phyloP scores from a whole-genome alignment of 1,140 invertebrate genomes.

The Nymphalis io region DNA sequence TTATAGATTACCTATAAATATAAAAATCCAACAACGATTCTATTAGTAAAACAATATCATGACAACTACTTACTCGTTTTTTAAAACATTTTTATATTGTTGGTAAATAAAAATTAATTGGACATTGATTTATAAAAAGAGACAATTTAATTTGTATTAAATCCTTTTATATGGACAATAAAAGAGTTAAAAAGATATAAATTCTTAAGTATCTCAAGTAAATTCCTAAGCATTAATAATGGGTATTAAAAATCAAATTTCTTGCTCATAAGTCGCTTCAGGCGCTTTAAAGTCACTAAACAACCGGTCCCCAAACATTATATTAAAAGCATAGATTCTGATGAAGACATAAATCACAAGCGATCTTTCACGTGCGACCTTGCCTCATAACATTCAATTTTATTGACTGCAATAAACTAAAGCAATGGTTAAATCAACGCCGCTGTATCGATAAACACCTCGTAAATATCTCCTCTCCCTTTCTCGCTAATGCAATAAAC shows the following conservation, averaged over 20 bases:
- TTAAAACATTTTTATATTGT: too few species aligned
- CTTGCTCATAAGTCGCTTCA: background rate
- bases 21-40: too few species aligned
- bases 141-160: too few species aligned
- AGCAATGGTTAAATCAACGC: conserved; percentile 79
- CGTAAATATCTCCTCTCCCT: conserved; percentile 67
- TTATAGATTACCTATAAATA: too few species aligned
- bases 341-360: conserved; percentile 75
- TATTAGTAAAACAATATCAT: too few species aligned
- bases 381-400: conserved; percentile 79
- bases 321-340: conserved; percentile 46
- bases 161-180: too few species aligned
- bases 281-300: conserved; percentile 12
- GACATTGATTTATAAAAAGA: too few species aligned
- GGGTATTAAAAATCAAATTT: background rate
- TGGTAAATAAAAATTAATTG: too few species aligned
- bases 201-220: background rate
- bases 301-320: conserved; percentile 23
- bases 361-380: conserved; percentile 72
- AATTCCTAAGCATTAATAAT: background rate
- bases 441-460: conserved; percentile 76
- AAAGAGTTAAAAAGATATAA: too few species aligned
- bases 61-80: too few species aligned
- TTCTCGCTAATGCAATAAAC: conserved; percentile 43
- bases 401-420: conserved; percentile 80